Base-by-base conservation (phyloP, 2,888 invertebrate species). In the Ptychoptera albimana region DNA sequence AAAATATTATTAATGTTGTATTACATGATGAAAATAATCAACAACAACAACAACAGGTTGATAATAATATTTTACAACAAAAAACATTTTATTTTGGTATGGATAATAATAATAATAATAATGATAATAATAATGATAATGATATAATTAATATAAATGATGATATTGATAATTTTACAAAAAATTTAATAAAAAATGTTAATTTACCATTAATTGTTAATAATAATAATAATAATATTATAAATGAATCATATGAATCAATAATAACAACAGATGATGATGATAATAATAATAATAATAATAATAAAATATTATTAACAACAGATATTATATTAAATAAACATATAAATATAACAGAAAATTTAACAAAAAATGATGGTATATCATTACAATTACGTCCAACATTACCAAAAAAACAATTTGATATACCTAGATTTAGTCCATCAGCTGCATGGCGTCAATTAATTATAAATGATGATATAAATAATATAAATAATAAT, bases 361-460 rank as follows among this genome's bases (percentile, higher is more conserved):
- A 37, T 46, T 3, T 46, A 38, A 67, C 66, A 8, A 58, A 61
- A 40, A 70, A 70, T 1, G 68, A 73, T 42, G 82, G 80, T 41
- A 79, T 86, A 44, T 77, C 80, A 16, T 63, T 87, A 43, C 75
- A 80, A 47, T 64, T 87, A 45, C 72, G 85, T 0, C 86, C 87
- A 0, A 85, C 82, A 1, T 58, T 87, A 50, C 87, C 87, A 1
- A 82, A 83, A 57, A 80, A 84, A 50, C 80, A 79, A 55, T 69
- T 79, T 29, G 77, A 81, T 50, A 76, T 83, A 43, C 83, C 86
- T 0, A 67, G 82, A 46, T 88, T 88, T 65, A 86, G 85, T 2
- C 87, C 88, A 0, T 77, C 81, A 0, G 79, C 83, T 0, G 87
- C 87, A 0, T 88, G 88, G 88, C 72, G 80, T 49, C 75, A 82